A percentile compares a stretch with the other conserved stretches of the same genome.
These are phyloP conservation scores for Drosophila subquinaria DNA, from an alignment of 2,888 invertebrate genomes.

Conservation along the genomic window DNA sequence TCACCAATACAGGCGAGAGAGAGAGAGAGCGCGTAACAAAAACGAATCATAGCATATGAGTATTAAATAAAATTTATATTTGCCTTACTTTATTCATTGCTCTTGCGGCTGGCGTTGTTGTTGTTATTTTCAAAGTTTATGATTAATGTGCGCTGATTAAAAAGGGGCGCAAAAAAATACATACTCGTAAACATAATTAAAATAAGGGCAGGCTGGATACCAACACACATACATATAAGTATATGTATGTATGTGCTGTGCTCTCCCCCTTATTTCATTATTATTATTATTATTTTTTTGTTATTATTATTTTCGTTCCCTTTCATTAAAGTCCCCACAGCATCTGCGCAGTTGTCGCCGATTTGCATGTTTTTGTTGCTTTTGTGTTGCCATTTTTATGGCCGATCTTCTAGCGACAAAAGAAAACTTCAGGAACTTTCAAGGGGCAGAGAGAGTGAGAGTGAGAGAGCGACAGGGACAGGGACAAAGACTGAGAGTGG, in stretches of 20 bases:
- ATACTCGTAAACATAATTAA: slow-evolving; percentile 22
- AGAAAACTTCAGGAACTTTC: slow-evolving; percentile 51
- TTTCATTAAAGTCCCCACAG: slow-evolving; percentile 52
- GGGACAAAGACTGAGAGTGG: not conserved
- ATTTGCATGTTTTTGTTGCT: slow-evolving; percentile 60
- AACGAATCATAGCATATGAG: slow-evolving; percentile 38
- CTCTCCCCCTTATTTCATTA: slow-evolving; percentile 44
- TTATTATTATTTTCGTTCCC: slow-evolving; percentile 58
- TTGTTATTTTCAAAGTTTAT: slow-evolving; percentile 71
- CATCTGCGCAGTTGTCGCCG: slow-evolving; percentile 80
- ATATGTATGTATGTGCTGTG: slow-evolving; percentile 11
- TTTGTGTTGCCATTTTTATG: slow-evolving; percentile 68
- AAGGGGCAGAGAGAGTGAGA: not conserved
- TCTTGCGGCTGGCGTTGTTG: slow-evolving; percentile 30
- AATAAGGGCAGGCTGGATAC: slow-evolving; percentile 56
- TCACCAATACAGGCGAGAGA: slow-evolving; percentile 28
- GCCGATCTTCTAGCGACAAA: slow-evolving; percentile 69
- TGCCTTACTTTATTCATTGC: slow-evolving; percentile 17
- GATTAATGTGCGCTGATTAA: slow-evolving; percentile 78
- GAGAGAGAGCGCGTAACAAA: slow-evolving; percentile 10
- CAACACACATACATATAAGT: not conserved
- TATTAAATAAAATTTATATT: slow-evolving; percentile 64
- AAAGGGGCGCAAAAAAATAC: slow-evolving; percentile 43
- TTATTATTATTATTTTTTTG: slow-evolving; percentile 47
- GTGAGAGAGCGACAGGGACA: not conserved